Conservation (phyloP, 2,113 vertebrate species). For the Hippopotamus amphibius region DNA sequence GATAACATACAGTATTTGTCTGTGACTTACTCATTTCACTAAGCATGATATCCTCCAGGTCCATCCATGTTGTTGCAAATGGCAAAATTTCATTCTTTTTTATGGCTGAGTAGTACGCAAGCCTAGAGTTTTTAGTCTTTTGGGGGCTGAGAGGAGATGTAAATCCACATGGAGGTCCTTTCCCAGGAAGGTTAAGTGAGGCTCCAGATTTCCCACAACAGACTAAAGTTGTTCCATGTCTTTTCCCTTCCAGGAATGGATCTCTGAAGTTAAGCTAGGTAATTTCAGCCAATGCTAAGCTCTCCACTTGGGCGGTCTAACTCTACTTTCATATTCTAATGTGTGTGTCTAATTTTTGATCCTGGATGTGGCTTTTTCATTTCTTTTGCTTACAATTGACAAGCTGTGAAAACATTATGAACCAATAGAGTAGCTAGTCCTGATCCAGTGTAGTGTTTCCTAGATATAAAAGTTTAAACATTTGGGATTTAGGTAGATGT, state of each 20-base stretch:
- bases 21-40: background rate
- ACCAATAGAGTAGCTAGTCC: background rate
- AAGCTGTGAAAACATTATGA: background rate
- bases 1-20: background rate
- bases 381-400: conserved; percentile 44
- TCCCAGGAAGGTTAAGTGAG: background rate
- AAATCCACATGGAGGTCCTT: background rate
- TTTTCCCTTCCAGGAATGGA: background rate
- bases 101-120: background rate
- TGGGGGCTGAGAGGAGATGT: background rate
- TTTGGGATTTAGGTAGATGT: background rate
- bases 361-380: background rate
- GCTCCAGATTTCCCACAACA: background rate
- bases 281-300: background rate
- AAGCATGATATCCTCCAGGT: background rate
- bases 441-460: background rate
- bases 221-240: background rate
- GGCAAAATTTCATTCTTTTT: background rate
- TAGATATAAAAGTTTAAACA: background rate
- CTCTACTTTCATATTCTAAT: background rate
- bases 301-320: background rate
- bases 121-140: background rate
- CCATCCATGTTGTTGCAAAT: background rate
- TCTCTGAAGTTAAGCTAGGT: conserved; percentile 8
- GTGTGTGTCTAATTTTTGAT: background rate